phyloP scores from a whole-genome alignment of 2,888 invertebrate genomes.

The Callyntrura guangdongensis region DNA sequence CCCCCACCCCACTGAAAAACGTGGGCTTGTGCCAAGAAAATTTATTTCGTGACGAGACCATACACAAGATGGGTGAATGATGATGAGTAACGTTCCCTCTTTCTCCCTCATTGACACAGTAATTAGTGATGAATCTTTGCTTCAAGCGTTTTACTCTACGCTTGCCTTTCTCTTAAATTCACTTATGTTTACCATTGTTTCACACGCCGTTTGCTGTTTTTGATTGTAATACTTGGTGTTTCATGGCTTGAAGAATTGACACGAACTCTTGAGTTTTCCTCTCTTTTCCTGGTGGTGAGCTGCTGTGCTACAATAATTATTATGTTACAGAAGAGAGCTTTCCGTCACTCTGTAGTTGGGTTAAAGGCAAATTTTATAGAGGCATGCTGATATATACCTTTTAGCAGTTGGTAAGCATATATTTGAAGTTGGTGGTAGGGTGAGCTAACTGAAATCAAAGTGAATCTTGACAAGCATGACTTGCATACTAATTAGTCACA shows the following conservation, averaged over 20 bases:
- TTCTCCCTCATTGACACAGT: slow-evolving; percentile 82
- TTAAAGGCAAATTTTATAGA: not conserved
- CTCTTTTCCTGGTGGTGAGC: slow-evolving; percentile 19
- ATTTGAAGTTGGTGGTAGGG: slow-evolving; percentile 38
- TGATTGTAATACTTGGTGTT: not conserved
- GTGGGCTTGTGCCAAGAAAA: slow-evolving; percentile 26
- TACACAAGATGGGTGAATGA: too few relatives aligned
- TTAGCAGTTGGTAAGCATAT: slow-evolving; percentile 34
- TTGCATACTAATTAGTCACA: slow-evolving; percentile 83
- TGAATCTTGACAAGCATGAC: slow-evolving; percentile 81
- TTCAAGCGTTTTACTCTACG: slow-evolving; percentile 76
- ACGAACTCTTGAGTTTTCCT: not conserved
- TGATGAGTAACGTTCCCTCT: slow-evolving; percentile 73
- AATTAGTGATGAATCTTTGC: slow-evolving; percentile 82
- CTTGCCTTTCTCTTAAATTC: not conserved
- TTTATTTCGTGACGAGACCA: slow-evolving; percentile 35
- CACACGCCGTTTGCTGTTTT: not conserved
- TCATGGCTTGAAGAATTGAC: not conserved
- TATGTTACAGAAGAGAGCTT: not conserved
- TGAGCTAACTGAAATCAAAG: slow-evolving; percentile 82
- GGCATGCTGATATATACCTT: not conserved
- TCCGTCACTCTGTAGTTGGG: not conserved
- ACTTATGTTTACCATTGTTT: not conserved
- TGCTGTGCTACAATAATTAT: slow-evolving; percentile 9
- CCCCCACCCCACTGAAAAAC: not conserved